Evolutionary conservation across 2,113 vertebrate genomes (phyloP).

Genomic region (Tamias sibiricus): DNA sequence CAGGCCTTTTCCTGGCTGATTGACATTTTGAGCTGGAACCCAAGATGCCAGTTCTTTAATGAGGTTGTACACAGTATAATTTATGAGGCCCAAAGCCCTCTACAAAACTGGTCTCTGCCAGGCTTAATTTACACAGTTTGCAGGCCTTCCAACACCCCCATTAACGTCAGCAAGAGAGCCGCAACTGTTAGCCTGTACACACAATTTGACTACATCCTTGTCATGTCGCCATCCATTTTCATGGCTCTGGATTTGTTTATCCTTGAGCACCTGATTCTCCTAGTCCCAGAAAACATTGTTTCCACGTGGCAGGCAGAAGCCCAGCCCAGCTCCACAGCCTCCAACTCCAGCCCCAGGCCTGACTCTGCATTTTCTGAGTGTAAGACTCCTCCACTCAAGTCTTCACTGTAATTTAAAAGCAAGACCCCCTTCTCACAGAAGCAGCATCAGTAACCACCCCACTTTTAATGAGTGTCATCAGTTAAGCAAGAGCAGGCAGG

Average conservation of each 20-base stretch:
- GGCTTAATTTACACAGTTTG: conserved; percentile 84
- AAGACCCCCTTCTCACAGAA: not conserved
- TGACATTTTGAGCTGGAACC: conserved; percentile 71
- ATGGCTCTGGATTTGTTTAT: not conserved
- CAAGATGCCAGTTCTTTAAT: conserved; percentile 82
- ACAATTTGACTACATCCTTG: not conserved
- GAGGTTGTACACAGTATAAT: conserved; percentile 84
- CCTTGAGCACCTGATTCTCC: not conserved
- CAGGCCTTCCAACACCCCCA: conserved; percentile 78
- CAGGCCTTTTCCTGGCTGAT: not conserved
- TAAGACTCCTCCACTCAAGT: not conserved
- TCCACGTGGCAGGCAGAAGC: not conserved
- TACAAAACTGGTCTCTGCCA: conserved; percentile 81
- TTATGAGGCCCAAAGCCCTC: conserved; percentile 83
- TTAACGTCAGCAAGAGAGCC: not conserved
- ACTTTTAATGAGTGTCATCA: not conserved
- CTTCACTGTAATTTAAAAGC: conserved; percentile 21
- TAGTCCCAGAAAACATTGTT: not conserved
- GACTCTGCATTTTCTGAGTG: not conserved
- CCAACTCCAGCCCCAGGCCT: not conserved
- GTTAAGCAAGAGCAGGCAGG: conserved; percentile 59
- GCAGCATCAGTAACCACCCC: not conserved
- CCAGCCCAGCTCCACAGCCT: not conserved
- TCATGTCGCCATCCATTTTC: conserved; percentile 21
- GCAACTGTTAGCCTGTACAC: not conserved